These are phyloP conservation scores for Amorpha juglandis DNA, from an alignment of 2,888 invertebrate species.

Conservation along the genomic window DNA sequence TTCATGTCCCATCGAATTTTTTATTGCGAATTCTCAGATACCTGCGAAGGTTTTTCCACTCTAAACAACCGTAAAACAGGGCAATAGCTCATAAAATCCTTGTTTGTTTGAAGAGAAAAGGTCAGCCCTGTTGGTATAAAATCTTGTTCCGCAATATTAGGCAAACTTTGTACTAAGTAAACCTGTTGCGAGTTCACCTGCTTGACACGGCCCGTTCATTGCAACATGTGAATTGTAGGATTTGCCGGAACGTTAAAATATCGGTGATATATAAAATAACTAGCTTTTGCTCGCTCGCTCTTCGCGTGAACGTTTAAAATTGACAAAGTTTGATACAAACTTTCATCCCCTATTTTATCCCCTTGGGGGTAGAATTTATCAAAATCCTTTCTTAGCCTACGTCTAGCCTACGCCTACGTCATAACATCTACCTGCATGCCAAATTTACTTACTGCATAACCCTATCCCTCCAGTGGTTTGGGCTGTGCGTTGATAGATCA, in stretches of 20 bases:
- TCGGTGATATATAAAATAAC: constrained; percentile 15
- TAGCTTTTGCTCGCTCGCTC: not conserved
- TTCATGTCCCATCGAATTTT: too few relatives aligned
- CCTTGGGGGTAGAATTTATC: too few relatives aligned
- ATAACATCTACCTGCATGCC: too few relatives aligned
- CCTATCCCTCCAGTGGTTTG: too few relatives aligned
- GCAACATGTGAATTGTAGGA: constrained; percentile 37
- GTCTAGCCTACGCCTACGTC: too few relatives aligned
- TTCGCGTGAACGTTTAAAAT: not conserved
- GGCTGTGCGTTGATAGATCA: too few relatives aligned
- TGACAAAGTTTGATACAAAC: too few relatives aligned
- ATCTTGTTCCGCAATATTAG: constrained; percentile 16
- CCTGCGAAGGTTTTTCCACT: too few relatives aligned
- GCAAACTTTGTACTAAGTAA: constrained; percentile 33
- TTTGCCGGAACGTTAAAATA: constrained; percentile 35
- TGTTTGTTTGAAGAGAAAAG: not conserved
- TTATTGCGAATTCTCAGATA: too few relatives aligned
- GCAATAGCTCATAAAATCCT: not conserved
- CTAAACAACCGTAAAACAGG: not conserved
- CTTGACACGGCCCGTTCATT: constrained; percentile 43
- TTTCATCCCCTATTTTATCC: too few relatives aligned
- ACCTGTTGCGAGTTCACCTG: constrained; percentile 47
- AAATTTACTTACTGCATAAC: too few relatives aligned
- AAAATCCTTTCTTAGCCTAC: too few relatives aligned
- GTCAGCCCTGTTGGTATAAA: not conserved